These are phyloP conservation scores for Sebastes trivittatus DNA, from an alignment of 2,797 vertebrate species.

Conservation along the genomic window DNA sequence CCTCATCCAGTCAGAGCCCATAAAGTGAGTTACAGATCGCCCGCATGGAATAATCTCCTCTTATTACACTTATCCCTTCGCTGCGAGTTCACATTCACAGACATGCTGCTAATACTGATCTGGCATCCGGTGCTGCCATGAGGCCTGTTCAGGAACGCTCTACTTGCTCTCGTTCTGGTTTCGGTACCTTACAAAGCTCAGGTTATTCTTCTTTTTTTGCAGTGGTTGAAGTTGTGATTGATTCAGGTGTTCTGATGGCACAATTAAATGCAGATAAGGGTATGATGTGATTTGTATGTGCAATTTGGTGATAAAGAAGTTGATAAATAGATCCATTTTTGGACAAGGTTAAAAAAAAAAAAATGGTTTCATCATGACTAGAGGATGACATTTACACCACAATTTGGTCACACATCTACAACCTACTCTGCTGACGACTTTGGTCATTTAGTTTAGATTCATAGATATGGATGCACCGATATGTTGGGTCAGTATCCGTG, in stretches of 20 bases:
- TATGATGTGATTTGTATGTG: not conserved
- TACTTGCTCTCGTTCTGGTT: conserved; percentile 1
- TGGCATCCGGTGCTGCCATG: conserved; percentile 21
- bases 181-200: not conserved
- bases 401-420: not conserved
- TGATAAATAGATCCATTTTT: not conserved
- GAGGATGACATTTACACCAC: not conserved
- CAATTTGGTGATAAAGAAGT: not conserved
- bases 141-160: conserved; percentile 9
- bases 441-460: too few relatives aligned
- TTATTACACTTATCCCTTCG: conserved; percentile 70
- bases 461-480: not conserved
- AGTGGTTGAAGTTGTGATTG: not conserved
- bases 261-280: not conserved
- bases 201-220: not conserved
- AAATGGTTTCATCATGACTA: not conserved
- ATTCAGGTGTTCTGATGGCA: not conserved
- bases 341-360: not conserved
- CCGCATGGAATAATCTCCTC: conserved; percentile 72
- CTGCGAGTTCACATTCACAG: conserved; percentile 62
- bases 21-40: conserved; percentile 71
- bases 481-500: not conserved
- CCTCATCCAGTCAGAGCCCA: conserved; percentile 66
- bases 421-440: not conserved
- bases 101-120: conserved; percentile 50